These are phyloP conservation scores for Adelphocoris suturalis DNA, from an alignment of 2,888 invertebrate species.

Conservation along the genomic window DNA sequence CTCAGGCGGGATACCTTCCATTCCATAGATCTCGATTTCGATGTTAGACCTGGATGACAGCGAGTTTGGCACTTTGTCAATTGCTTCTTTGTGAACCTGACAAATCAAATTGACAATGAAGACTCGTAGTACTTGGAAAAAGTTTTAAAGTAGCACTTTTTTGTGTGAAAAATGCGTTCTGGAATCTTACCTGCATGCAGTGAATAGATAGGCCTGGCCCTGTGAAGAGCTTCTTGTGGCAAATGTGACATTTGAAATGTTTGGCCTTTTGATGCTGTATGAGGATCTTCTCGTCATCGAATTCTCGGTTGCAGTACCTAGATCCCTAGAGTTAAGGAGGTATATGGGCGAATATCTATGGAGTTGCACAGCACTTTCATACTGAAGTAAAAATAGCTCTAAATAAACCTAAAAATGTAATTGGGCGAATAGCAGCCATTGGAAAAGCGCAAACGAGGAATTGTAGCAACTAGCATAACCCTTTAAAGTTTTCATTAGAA, in stretches of 20 bases:
- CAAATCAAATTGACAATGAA: conserved; percentile 74
- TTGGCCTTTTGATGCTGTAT: conserved; percentile 99
- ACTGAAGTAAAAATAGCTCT: too few species aligned
- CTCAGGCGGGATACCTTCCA: conserved; percentile 99
- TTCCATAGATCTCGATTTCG: conserved; percentile 99
- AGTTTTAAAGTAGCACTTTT: too few species aligned
- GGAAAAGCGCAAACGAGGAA: too few species aligned
- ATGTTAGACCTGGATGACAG: conserved; percentile 98
- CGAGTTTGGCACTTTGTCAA: conserved; percentile 99
- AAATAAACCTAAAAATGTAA: too few species aligned
- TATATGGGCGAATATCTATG: background rate
- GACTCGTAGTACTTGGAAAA: too few species aligned
- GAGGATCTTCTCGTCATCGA: conserved; percentile 99
- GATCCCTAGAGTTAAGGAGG: conserved; percentile 73
- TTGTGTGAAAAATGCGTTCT: background rate
- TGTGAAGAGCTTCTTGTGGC: conserved; percentile 99
- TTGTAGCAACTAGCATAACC: too few species aligned
- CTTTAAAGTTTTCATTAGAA: too few species aligned
- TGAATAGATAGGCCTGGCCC: conserved; percentile 99
- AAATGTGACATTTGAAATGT: conserved; percentile 99
- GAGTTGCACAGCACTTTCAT: too few species aligned
- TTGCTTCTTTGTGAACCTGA: conserved; percentile 99
- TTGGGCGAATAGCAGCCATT: too few species aligned
- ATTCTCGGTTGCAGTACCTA: conserved; percentile 99
- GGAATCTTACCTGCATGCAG: conserved; percentile 94